Percentiles rank a stretch among this genome's conserved stretches.
phyloP scores from a whole-genome alignment of 2,888 invertebrate genomes.

The Melieria picta region DNA sequence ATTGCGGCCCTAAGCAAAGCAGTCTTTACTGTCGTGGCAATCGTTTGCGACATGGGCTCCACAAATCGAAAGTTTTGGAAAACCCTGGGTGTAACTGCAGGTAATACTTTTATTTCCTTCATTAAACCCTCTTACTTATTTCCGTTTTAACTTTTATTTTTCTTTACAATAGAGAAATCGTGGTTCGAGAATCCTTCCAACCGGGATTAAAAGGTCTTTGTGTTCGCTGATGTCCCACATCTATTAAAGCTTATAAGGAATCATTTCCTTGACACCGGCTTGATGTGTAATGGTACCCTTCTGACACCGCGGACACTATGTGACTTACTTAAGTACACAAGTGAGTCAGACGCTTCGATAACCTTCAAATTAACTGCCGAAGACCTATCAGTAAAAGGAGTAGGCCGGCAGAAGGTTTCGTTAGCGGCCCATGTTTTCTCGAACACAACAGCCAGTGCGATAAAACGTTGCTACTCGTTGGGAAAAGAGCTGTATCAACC shows the following conservation, averaged over 20 bases:
- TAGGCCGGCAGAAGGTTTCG: constrained; percentile 29
- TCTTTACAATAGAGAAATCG: constrained; percentile 18
- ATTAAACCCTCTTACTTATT: neutral
- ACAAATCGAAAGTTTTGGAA: no score
- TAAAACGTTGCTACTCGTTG: constrained; percentile 12
- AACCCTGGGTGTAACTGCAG: neutral
- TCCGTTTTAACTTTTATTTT: neutral
- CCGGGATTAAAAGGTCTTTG: constrained; percentile 27
- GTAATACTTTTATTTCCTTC: neutral
- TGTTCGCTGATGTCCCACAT: constrained; percentile 26
- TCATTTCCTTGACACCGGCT: constrained; percentile 8
- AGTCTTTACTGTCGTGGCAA: neutral
- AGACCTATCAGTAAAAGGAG: no score
- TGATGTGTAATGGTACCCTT: neutral
- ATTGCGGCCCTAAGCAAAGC: neutral
- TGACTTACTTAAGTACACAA: neutral
- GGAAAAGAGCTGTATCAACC: constrained; percentile 14
- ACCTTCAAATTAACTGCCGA: no score
- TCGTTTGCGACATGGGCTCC: no score
- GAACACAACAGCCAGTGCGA: constrained; percentile 24
- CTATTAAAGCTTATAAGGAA: neutral
- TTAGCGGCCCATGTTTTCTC: constrained; percentile 30
- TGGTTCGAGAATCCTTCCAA: constrained; percentile 32
- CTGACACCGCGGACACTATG: neutral
- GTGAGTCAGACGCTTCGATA: neutral